Base-by-base conservation (phyloP, 2,113 vertebrate genomes). In the Oryzias melastigma region DNA sequence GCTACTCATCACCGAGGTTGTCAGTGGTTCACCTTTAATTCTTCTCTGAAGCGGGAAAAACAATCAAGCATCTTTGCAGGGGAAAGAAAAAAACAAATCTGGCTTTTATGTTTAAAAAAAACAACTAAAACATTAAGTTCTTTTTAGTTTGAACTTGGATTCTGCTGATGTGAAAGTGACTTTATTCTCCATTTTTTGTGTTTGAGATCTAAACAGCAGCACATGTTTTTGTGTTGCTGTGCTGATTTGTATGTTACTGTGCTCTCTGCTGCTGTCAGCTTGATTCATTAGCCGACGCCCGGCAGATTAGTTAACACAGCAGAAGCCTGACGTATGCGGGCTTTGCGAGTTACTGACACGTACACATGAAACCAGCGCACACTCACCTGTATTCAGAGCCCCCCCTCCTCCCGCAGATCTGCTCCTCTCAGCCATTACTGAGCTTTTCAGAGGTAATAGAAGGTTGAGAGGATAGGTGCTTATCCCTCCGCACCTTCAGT, bases 361-460 rank as follows among this genome's bases (percentile, higher is more conserved):
- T 58, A 10, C 65, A 7, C 62, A 55, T 52, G 20, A 17, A 35
- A 35, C 35, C 35, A 2, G 35, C 35, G 59, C 46, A 62, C 27
- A 62, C 27, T n/a, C 43, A 69, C 46, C 59, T 24, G 59, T 63
- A 45, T 44, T 17, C 14, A 41, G 46, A 44, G 58, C 53, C 16
- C 67, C 53, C 29, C 22, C 19, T 27, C 25, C 18, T 41, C 52
- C 43, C 73, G 68, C 65, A 62, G 50, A 73, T 71, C 14, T 43
- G 8, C 51, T 74, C 57, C 71, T 71, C 61, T 77, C 56, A 75
- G 71, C 58, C 18, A 4, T 73, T 66, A 43, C 52, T 45, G 59
- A 65, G 52, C 55, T 77, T 73, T 78, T 83, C 57, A 70, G 58
- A 77, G 55, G 68, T 71, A 85, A 80, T 73, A 52, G 56, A 70